Evolutionary conservation across 37 sponge, comb jelly and placozoan genomes (phyloP).

Genomic region (Geodia barretti): DNA sequence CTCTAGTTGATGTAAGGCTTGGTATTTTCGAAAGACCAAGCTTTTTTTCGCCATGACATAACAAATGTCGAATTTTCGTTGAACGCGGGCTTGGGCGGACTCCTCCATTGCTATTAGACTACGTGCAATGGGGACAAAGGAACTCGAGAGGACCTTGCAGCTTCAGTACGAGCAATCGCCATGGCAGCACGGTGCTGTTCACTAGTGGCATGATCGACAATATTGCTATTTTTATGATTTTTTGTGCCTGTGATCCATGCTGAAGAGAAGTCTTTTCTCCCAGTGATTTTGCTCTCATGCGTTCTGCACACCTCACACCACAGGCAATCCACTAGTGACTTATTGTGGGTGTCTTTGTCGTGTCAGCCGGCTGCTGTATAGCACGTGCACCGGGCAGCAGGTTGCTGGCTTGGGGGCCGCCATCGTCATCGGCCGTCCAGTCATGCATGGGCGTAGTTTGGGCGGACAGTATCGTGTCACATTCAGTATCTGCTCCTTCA

Average conservation of each 20-base stretch:
- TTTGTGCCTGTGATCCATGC: slow-evolving; percentile 64
- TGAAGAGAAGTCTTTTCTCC: slow-evolving; percentile 41
- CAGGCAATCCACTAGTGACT: slow-evolving; percentile 27
- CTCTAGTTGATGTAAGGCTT: slow-evolving; percentile 29
- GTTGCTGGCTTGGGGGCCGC: too few species aligned
- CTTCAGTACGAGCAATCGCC: slow-evolving; percentile 38
- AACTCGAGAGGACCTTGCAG: not conserved
- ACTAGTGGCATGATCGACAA: slow-evolving; percentile 60
- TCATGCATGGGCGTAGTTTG: too few species aligned
- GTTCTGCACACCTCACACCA: slow-evolving; percentile 47
- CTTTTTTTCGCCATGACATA: slow-evolving; percentile 38
- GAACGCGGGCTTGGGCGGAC: slow-evolving; percentile 1
- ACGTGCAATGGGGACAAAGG: slow-evolving; percentile 30
- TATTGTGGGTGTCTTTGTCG: too few species aligned
- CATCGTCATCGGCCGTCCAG: too few species aligned
- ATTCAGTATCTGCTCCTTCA: too few species aligned
- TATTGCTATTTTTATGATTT: slow-evolving; percentile 65
- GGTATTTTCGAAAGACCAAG: slow-evolving; percentile 38
- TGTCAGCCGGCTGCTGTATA: too few species aligned
- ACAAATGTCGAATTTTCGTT: slow-evolving; percentile 50
- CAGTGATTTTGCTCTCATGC: slow-evolving; percentile 26
- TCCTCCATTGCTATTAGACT: slow-evolving; percentile 27
- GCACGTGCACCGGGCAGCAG: too few species aligned
- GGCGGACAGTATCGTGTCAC: too few species aligned
- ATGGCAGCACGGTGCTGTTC: slow-evolving; percentile 5